Evolutionary conservation across 2,888 invertebrate genomes (phyloP), one percentile per base, ranked within the genome.

Genomic region (Plebejus argus): DNA sequence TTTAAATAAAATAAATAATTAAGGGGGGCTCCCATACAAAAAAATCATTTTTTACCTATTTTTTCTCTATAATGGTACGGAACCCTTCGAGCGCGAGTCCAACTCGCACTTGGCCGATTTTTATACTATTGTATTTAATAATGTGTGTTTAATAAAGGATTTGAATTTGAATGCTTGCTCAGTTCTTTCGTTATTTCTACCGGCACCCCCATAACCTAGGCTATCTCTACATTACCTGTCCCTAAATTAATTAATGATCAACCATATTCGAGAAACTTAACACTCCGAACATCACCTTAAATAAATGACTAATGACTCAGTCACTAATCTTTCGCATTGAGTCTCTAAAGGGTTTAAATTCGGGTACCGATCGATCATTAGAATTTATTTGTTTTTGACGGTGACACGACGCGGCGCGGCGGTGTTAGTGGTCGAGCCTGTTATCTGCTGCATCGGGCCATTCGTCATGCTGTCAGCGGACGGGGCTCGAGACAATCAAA

Each of bases 401-500:
- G 89, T 90, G 92, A 92, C 91, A 91, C 90, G 90, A 90, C 89
- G 88, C 87, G 84, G 88, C 84, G 85, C 85, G 84, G 61, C 61
- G 83, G 84, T 83, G 86, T 86, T 82, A 82, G 82, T 80, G 82
- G 80, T 28, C 28, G 81, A 81, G 84, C 83, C 84, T 80, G 81
- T 84, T 83, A 93, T 92, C 93, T 90, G 84, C 86, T 85, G 86
- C 89, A 93, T 93, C 92, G 85, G 87, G 84, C 88, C 91, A 94
- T 94, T 92, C 93, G 93, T 94, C 93, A 90, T 93, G 86, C 93
- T 94, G 93, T 94, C 93, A 93, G 79, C 83, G 86, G 87, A 90
- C 92, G 91, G 90, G 87, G 88, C 86, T 85, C 84, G 90, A 88
- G 89, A 90, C 88, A 90, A 89, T 93, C 93, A 93, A 93, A 92